These are phyloP conservation scores for Anhinga rufa DNA, from an alignment of 2,113 vertebrate species.

Conservation along the genomic window DNA sequence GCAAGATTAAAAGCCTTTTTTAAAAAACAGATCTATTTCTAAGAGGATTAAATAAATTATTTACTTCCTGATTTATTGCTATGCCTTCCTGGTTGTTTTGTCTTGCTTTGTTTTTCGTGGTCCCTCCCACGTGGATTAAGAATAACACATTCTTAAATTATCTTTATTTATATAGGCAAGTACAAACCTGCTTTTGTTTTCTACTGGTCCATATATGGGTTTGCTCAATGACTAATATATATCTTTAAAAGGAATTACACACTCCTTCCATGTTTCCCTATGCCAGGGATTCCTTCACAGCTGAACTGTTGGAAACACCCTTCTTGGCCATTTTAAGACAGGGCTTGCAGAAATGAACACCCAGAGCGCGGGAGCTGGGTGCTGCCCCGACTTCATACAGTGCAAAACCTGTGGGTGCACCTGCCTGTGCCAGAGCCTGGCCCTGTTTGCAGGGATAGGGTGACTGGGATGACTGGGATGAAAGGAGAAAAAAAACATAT, in stretches of 20 bases:
- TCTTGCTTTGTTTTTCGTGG: background rate
- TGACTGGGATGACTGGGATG: background rate
- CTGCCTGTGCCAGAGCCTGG: rapidly evolving
- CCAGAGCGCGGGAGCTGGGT: rapidly evolving
- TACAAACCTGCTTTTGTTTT: background rate
- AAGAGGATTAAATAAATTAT: background rate
- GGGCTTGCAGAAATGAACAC: background rate
- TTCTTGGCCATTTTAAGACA: too few relatives aligned
- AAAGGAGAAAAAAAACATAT: background rate
- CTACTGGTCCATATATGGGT: rapidly evolving
- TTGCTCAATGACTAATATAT: rapidly evolving
- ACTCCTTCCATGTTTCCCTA: rapidly evolving
- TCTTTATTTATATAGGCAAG: background rate
- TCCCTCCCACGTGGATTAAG: background rate
- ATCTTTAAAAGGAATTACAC: background rate
- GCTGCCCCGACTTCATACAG: rapidly evolving
- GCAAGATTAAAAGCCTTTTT: background rate
- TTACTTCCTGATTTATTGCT: background rate
- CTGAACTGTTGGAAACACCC: background rate
- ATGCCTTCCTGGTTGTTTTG: background rate
- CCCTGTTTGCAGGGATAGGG: too few relatives aligned
- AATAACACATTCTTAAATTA: rapidly evolving
- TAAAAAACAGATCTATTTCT: background rate
- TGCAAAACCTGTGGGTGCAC: background rate
- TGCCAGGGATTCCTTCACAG: background rate